Conservation (phyloP, 64 coral and sea anemone genomes). For the Catalaphyllia jardinei region DNA sequence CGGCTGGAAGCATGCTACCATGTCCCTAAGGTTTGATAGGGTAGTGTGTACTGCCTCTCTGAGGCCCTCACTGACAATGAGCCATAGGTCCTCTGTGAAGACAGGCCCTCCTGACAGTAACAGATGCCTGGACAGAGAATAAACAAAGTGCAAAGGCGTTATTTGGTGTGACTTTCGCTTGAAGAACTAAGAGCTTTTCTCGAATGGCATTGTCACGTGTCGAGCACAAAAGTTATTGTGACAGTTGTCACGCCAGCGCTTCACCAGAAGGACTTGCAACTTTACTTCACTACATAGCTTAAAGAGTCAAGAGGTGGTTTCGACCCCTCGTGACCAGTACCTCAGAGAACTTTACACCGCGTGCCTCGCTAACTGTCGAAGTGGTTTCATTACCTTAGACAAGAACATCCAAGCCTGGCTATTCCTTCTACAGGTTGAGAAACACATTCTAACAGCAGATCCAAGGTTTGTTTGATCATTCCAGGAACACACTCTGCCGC, state of each 20-base stretch:
- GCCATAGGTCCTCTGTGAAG: constrained; percentile 98
- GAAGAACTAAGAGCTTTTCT: not conserved
- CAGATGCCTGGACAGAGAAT: constrained; percentile 60
- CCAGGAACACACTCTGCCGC: constrained; percentile 90
- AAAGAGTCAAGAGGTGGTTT: too few species aligned
- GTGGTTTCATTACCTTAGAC: constrained; percentile 67
- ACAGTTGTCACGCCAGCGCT: too few species aligned
- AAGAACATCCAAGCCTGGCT: constrained; percentile 94
- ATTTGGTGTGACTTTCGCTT: not conserved
- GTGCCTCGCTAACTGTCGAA: too few species aligned
- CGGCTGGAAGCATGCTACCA: constrained; percentile 93
- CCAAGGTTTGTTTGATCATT: constrained; percentile 94
- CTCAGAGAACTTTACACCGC: too few species aligned
- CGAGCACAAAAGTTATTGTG: too few species aligned
- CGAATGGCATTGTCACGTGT: too few species aligned
- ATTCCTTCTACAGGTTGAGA: constrained; percentile 97
- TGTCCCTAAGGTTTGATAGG: constrained; percentile 81
- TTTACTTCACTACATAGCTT: too few species aligned
- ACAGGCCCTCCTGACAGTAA: constrained; percentile 84
- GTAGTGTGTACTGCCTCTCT: constrained; percentile 87
- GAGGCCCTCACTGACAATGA: constrained; percentile 90
- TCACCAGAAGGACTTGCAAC: too few species aligned
- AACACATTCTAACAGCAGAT: constrained; percentile 83
- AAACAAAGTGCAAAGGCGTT: not conserved
- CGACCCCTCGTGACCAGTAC: too few species aligned